phyloP scores from a whole-genome alignment of 2,113 vertebrate species.

The Aramus guarauna region DNA sequence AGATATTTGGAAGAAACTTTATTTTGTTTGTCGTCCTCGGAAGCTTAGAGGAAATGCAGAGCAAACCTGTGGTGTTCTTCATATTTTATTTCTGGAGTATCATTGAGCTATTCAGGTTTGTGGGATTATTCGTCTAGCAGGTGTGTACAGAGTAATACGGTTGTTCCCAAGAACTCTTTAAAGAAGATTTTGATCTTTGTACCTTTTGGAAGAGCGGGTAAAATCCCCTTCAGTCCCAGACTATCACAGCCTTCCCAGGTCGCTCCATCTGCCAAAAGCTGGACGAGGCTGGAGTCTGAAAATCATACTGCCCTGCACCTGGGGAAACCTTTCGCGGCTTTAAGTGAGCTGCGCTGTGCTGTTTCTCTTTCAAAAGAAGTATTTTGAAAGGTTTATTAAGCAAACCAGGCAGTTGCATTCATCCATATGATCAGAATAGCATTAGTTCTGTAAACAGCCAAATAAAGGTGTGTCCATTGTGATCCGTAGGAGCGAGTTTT shows the following conservation, averaged over 20 bases:
- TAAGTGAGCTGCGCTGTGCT: not conserved
- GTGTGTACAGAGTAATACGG: not conserved
- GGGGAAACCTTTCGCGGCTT: not conserved
- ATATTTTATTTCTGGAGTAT: slow-evolving; percentile 91
- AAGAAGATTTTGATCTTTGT: not conserved
- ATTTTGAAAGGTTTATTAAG: not conserved
- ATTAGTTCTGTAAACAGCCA: not conserved
- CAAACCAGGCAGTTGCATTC: not conserved
- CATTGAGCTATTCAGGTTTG: slow-evolving; percentile 88
- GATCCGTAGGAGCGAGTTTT: not conserved
- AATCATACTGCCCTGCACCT: not conserved
- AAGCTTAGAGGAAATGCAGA: slow-evolving; percentile 89
- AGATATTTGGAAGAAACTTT: slow-evolving; percentile 91
- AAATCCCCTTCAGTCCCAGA: not conserved
- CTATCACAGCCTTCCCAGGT: not conserved
- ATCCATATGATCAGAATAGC: not conserved
- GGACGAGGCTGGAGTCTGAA: not conserved
- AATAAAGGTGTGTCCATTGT: fast-evolving
- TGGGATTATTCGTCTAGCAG: not conserved
- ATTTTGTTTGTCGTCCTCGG: slow-evolving; percentile 91
- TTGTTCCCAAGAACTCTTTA: not conserved
- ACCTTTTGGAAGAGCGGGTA: not conserved
- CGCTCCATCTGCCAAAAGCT: not conserved
- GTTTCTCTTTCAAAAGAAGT: not conserved
- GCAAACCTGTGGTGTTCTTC: slow-evolving; percentile 90